Conservation (phyloP, 2,113 vertebrate genomes). For the Odocoileus virginianus region DNA sequence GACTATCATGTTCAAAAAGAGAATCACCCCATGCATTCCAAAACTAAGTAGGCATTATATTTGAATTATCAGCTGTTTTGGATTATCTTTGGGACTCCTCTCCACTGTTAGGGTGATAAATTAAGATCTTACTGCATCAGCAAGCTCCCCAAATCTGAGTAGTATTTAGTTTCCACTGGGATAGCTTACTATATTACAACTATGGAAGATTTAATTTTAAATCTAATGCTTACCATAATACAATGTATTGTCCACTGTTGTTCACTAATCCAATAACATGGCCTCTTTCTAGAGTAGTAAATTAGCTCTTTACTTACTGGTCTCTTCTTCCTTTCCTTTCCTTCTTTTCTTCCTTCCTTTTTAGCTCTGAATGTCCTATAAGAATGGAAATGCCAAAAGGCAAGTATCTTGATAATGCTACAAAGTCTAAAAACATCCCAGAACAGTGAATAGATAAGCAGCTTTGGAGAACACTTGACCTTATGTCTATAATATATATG, state of each 20-base stretch:
- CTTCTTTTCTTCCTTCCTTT: background rate
- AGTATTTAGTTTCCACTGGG: background rate
- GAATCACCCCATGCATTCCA: constrained; percentile 14
- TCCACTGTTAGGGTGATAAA: background rate
- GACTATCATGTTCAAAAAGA: constrained; percentile 6
- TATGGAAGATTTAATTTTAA: constrained; percentile 20
- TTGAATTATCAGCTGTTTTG: constrained; percentile 59
- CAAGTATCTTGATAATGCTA: background rate
- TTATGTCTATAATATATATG: background rate
- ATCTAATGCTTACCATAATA: background rate
- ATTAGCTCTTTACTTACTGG: background rate
- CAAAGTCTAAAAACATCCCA: constrained; percentile 12
- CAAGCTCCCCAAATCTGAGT: constrained; percentile 23
- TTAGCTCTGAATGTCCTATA: background rate
- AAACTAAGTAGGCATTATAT: constrained; percentile 41
- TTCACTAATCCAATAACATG: background rate
- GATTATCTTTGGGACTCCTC: constrained; percentile 50
- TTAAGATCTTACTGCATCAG: constrained; percentile 42
- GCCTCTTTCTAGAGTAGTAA: background rate
- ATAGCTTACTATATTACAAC: background rate
- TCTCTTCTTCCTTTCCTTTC: background rate
- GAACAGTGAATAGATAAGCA: background rate
- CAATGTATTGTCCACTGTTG: background rate
- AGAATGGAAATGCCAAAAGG: background rate
- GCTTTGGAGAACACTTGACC: background rate